A percentile compares a stretch with the other conserved stretches of the same genome.
phyloP scores from a whole-genome alignment of 2,888 invertebrate species.

The Malacosoma neustria region DNA sequence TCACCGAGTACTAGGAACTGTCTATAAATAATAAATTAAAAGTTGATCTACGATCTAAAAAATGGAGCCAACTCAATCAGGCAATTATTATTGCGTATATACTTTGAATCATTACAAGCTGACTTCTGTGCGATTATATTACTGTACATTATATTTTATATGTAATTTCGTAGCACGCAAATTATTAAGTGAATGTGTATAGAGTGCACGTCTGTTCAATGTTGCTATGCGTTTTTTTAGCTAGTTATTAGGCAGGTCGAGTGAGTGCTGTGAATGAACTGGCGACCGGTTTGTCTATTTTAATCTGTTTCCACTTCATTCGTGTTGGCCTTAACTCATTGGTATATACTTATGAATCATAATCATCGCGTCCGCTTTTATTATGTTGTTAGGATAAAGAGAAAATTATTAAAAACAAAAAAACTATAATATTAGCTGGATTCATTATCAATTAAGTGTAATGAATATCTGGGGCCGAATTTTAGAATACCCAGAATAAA shows the following conservation, averaged over 20 bases:
- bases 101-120: not conserved
- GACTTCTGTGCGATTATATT: not conserved
- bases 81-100: not conserved
- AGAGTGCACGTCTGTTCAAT: constrained; percentile 1
- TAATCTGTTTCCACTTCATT: constrained; percentile 23
- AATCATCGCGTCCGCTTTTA: not conserved
- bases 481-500: no score
- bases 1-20: no score
- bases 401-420: no score
- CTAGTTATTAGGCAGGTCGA: constrained; percentile 19
- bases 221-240: constrained; percentile 9
- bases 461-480: no score
- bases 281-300: constrained; percentile 28
- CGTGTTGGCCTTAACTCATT: not conserved
- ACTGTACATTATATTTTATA: not conserved
- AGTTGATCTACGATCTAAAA: no score
- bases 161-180: not conserved
- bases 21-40: no score
- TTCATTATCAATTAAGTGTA: no score
- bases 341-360: not conserved
- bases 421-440: no score
- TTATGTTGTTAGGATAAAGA: not conserved
- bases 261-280: constrained; percentile 29
- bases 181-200: not conserved
- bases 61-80: not conserved